phyloP scores from a whole-genome alignment of 1,140 invertebrate genomes.

The Bicyclus anynana region DNA sequence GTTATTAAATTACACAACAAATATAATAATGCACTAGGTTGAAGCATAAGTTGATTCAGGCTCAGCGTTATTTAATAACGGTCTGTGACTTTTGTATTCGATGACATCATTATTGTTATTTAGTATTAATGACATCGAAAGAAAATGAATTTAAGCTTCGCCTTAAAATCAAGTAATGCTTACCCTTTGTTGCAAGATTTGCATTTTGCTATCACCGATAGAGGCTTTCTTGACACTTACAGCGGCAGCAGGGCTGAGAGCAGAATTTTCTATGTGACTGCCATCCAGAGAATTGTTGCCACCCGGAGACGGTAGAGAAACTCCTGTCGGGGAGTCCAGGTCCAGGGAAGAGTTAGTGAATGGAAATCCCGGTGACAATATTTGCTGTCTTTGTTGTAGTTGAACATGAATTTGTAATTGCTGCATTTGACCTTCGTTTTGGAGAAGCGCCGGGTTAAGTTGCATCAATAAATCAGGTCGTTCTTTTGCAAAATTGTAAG shows the following conservation, averaged over 20 bases:
- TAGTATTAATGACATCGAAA: constrained; percentile 47
- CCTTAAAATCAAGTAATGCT: constrained; percentile 80
- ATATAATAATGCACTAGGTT: constrained; percentile 58
- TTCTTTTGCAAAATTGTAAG: constrained; percentile 66
- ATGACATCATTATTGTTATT: constrained; percentile 40
- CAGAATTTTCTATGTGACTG: constrained; percentile 77
- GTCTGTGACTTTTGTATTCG: constrained; percentile 46
- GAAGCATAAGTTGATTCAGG: constrained; percentile 84
- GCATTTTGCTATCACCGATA: constrained; percentile 83
- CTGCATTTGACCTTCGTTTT: constrained; percentile 79
- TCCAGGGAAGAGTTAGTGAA: constrained; percentile 83
- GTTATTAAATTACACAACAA: constrained; percentile 30
- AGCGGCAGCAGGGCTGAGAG: constrained; percentile 81
- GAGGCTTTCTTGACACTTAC: constrained; percentile 79
- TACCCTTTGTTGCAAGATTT: constrained; percentile 92
- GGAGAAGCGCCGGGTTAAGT: constrained; percentile 63
- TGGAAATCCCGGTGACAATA: constrained; percentile 83
- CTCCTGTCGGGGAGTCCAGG: constrained; percentile 86
- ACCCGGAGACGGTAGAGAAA: constrained; percentile 87
- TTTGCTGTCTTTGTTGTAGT: constrained; percentile 80
- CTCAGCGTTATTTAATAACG: constrained; percentile 67
- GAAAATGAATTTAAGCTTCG: constrained; percentile 68
- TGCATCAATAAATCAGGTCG: constrained; percentile 72
- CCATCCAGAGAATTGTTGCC: constrained; percentile 84
- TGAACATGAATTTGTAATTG: constrained; percentile 85